Evolutionary conservation across 2,113 vertebrate species (phyloP), one percentile per base, ranked within the genome.

Genomic region (Corvus moneduloides): DNA sequence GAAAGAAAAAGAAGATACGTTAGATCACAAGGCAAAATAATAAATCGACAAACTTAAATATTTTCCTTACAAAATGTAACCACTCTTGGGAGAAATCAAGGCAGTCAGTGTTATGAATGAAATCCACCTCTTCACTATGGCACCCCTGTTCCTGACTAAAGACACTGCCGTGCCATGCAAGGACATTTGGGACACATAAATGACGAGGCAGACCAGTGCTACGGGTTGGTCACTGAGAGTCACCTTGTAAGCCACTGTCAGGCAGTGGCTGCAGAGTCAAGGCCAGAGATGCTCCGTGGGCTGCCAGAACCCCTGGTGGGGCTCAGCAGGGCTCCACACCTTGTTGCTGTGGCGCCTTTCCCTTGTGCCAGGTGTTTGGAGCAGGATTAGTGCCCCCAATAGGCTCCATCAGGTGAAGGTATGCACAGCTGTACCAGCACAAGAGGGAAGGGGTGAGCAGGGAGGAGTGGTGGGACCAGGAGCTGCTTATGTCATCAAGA

Each of bases 151-250:
- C 13, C 62, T 56, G 44, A 26, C 24, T 62, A 16, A 84, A 46
- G 35, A 33, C 21, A 8, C 13, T 51, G 32, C 26, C 8, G 3
- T 17, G 52, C 14, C 0, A 1, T 43, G 23, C 35, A 24, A 87
- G 30, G 62, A 28, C 28, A 22, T 55, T 59, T 58, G 52, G 18
- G 39, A 20, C 35, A 48, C 33, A 13, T 8, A 23, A 67, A n/a
- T 24, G 39, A 20, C 0, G 0, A 43, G 37, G 21, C 51, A 62
- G 37, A 48, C 4, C 13, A 21, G 51, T 0, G 1, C 39, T 12
- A 1, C 0, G 2, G 16, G n/a, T 43, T 43, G 12, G 44, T 49
- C 4, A 8, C 21, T 16, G 9, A 64, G 32, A 18, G 9, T 11
- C 52, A 28, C 20, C 22, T 54, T 41, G 39, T 7, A 43, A 54